These are phyloP conservation scores for Cnemophilus loriae DNA, from an alignment of 2,113 vertebrate genomes.

Conservation along the genomic window DNA sequence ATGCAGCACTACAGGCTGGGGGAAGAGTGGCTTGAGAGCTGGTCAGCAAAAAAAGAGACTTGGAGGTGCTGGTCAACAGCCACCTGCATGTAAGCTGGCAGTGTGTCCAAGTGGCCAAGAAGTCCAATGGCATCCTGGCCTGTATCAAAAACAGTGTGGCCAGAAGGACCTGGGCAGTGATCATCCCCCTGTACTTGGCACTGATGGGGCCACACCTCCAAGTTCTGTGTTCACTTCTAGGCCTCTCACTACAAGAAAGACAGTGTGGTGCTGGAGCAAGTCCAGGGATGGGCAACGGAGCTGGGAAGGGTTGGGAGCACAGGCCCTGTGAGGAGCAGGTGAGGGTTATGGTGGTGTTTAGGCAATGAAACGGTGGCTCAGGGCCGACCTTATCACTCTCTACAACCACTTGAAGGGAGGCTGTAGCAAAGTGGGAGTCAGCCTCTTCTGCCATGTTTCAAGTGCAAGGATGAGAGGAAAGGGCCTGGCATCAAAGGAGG, in stretches of 20 bases:
- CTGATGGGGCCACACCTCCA: neutral
- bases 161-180: neutral
- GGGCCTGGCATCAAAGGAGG: neutral
- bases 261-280: neutral
- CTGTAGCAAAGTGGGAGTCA: neutral
- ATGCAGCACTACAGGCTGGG: neutral
- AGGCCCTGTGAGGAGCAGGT: neutral
- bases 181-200: rapidly evolving
- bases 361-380: neutral
- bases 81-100: neutral
- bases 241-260: neutral
- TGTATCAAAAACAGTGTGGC: neutral
- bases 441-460: neutral
- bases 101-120: neutral
- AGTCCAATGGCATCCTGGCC: neutral
- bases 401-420: neutral
- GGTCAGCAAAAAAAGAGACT: neutral
- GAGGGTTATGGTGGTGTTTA: too few species aligned
- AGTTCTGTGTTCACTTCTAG: neutral
- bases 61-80: neutral
- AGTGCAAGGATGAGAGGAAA: neutral
- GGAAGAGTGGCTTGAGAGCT: neutral
- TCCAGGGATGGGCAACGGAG: neutral
- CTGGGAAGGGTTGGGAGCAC: neutral
- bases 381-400: neutral